These are phyloP conservation scores for Tortricodes alternella DNA, from an alignment of 2,888 invertebrate genomes.

Conservation along the genomic window DNA sequence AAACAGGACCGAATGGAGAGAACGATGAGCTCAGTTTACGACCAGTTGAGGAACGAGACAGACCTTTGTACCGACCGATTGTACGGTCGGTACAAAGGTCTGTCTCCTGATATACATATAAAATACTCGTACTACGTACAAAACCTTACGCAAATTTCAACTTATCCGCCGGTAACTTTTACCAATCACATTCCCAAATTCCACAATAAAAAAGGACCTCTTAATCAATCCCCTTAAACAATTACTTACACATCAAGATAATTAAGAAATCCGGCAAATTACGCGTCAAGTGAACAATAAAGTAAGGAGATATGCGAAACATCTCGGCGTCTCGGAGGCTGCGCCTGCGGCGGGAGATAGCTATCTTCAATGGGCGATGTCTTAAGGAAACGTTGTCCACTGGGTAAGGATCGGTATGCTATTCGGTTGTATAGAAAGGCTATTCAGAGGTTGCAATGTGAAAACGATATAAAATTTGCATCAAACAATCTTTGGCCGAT, in stretches of 20 bases:
- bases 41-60: too few relatives aligned
- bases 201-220: background rate
- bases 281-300: slow-evolving; percentile 24
- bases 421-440: slow-evolving; percentile 8
- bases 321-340: slow-evolving; percentile 12
- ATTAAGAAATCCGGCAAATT: slow-evolving; percentile 31
- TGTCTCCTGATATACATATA: too few relatives aligned
- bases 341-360: slow-evolving; percentile 20
- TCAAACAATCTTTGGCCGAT: background rate
- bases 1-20: too few relatives aligned
- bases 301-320: slow-evolving; percentile 12
- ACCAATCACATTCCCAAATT: background rate
- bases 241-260: slow-evolving; percentile 23
- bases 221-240: slow-evolving; percentile 18
- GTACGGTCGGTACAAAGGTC: too few relatives aligned
- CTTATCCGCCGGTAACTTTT: too few relatives aligned
- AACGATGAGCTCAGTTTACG: too few relatives aligned
- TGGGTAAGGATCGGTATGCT: slow-evolving; percentile 27
- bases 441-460: background rate
- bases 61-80: too few relatives aligned
- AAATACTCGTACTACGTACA: too few relatives aligned
- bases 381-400: slow-evolving; percentile 26
- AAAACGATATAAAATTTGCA: background rate
- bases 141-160: too few relatives aligned
- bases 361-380: slow-evolving; percentile 31